Base-by-base conservation (phyloP, 2,113 vertebrate species). In the Alethe castanea region DNA sequence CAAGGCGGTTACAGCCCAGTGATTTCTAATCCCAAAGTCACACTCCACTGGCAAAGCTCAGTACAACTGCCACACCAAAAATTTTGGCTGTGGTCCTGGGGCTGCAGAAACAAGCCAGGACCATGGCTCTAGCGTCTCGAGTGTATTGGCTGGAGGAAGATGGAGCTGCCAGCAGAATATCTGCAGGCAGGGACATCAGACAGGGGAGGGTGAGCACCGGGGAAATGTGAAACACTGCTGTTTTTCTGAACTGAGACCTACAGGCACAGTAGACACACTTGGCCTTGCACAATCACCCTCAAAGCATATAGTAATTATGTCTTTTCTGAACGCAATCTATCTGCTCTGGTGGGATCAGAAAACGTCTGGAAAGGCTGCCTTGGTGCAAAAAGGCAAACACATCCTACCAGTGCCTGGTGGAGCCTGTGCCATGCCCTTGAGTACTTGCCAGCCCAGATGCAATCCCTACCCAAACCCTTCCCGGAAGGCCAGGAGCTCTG, bases 101-200 rank as follows among this genome's bases (percentile, higher is more conserved):
- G 19, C 44, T 80, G 23, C 14, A 7, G 48, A 76, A 88, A 33
- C 19, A 57, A 80, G 25, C 17, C 40, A 82, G 70, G 40, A 18
- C 17, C 1, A 2, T 11, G 57, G 19, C 52, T 29, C 5, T 2
- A 0, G 28, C n/a, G 38, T 40, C 31, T 53, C 2, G 14, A 57
- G 28, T 5, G 25, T 60, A 45, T 54, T 19, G 14, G 20, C 53
- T 80, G 3, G 3, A 76, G 66, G 38, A 77, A 31, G 29, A 57
- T 56, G 81, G 72, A 67, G 35, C 15, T 64, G 61, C 33, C 45
- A 73, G 71, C n/a, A 35, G 71, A 50, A 25, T 23, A 42, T 42
- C 62, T 0, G 0, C 33, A 29, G 18, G 3, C 5, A 3, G 24
- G 17, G n/a, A 67, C 35, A 74, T 45, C 60, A 70, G 54, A 18